Conservation (phyloP, 2,797 vertebrate species). For the Poecilia picta region DNA sequence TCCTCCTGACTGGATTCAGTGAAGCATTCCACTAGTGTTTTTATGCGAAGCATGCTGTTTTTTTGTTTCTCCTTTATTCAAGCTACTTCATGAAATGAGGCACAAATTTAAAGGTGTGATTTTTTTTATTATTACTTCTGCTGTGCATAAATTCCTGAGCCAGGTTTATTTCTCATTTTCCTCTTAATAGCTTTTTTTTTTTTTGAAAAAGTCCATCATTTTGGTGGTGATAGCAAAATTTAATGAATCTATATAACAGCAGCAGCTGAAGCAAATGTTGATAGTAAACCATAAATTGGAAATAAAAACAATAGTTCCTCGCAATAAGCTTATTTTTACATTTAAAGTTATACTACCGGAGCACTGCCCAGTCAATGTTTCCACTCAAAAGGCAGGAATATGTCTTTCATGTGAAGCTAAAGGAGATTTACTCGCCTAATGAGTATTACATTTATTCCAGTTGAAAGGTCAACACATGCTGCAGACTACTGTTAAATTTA, state of each 20-base stretch:
- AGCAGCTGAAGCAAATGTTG: neutral
- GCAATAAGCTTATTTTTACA: neutral
- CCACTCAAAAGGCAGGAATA: neutral
- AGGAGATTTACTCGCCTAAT: slow-evolving; percentile 17
- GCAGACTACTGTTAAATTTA: neutral
- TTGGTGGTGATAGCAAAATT: neutral
- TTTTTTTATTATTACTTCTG: neutral
- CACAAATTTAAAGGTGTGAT: slow-evolving; percentile 1
- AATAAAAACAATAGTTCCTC: neutral
- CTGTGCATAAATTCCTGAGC: neutral
- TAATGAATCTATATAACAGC: neutral
- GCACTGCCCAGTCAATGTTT: neutral
- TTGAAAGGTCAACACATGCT: slow-evolving; percentile 3
- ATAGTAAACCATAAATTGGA: neutral
- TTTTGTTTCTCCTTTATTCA: slow-evolving; percentile 16
- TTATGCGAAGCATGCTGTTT: neutral
- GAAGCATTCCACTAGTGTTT: slow-evolving; percentile 27
- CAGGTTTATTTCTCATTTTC: neutral
- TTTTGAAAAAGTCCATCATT: neutral
- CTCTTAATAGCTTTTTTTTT: neutral
- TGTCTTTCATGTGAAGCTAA: slow-evolving; percentile 7
- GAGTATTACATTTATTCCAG: slow-evolving; percentile 33
- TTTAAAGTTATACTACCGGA: neutral
- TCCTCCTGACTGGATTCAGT: slow-evolving; percentile 26
- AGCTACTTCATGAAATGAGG: slow-evolving; percentile 5